Base-by-base conservation (phyloP, 1,140 invertebrate species). In the Druon quercuslanigerum region DNA sequence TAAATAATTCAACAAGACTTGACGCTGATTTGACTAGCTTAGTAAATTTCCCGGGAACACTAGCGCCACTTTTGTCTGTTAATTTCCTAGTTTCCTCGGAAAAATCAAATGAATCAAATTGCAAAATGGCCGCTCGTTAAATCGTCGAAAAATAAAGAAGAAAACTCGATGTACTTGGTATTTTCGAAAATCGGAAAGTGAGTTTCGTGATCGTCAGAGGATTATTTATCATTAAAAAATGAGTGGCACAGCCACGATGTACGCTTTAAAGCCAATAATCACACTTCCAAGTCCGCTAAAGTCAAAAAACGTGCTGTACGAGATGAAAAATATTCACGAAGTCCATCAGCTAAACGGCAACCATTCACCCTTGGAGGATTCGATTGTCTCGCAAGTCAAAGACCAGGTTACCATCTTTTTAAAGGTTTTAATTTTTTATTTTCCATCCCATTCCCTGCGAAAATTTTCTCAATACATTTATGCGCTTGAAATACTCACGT, bases 351-450 rank as follows among this genome's bases (percentile, higher is more conserved):
- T 89, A 78, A 78, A 78, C 72, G 86, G 89, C 87, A 84, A 89
- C 86, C 84, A 87, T 87, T 84, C 90, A 83, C 81, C 71, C 72
- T 84, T 88, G 74, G 86, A 90, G 85, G 90, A 85, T 82, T 91
- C 92, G 74, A 86, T 86, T 78, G 84, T 87, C 88, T 89, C 93
- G 81, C 91, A 93, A 91, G 93, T 94, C 85, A 91, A 90, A 90
- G 91, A 93, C 87, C 93, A 95, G 94, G 94, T 95, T 95, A 94
- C 93, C 89, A 93, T 92, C 89, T 93, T 94, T 93, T 92, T 94
- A 87, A 93, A 95, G 94, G 94, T 94, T 94, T 85, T 84, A 74
- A 84, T 87, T 88, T 83, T 87, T 80, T 84, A 84, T 86, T 87
- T 85, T 85, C 40, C 4, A 46, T 46, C 7, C 40, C 40, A 46